Evolutionary conservation across 2,888 invertebrate species (phyloP), one percentile per base, ranked within the genome.

Genomic region (Thereva nobilitata): DNA sequence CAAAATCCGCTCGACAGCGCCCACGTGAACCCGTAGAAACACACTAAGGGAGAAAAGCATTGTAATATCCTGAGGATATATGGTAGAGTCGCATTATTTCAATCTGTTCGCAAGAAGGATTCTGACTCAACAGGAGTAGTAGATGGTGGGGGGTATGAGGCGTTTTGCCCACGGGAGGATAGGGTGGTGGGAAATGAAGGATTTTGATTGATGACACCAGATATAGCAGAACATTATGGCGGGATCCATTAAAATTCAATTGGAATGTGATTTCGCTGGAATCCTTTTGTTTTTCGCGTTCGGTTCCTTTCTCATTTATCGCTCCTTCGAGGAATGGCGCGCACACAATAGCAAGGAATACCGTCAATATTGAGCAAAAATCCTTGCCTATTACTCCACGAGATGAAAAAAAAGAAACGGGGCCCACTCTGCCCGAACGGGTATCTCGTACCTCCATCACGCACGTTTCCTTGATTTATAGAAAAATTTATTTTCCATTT

Each of bases 401-500:
- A 38, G 10, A 47, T 37, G 59, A 47, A 49, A 8, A 9, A 23
- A 23, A 7, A 9, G 4, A 41, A 23, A 10, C 44, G 44, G 12
- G 52, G 9, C 4, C 3, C 9, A 4, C 10, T 49, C 6, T 9
- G 3, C 9, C 7, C 9, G 49, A 49, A 49, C 6, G 49, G 6
- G 49, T 10, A 40, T 55, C 40, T 4, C 9, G 41, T 9, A n/a
- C 8, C 44, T 42, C n/a, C 8, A 23, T 7, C 42, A 52, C 52
- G 63, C 63, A 63, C 35, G 50, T 61, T 47, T 49, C n/a, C 47
- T 40, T 66, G 68, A 68, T 68, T 68, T 66, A 65, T 65, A 61
- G 56, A 49, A 47, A 66, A 68, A 66, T 66, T 66, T 63, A 63
- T 66, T 63, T 63, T 68, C 56, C 68, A 68, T 66, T 68, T 66